These are phyloP conservation scores for Aricia agestis DNA, from an alignment of 1,140 invertebrate species.

Conservation along the genomic window DNA sequence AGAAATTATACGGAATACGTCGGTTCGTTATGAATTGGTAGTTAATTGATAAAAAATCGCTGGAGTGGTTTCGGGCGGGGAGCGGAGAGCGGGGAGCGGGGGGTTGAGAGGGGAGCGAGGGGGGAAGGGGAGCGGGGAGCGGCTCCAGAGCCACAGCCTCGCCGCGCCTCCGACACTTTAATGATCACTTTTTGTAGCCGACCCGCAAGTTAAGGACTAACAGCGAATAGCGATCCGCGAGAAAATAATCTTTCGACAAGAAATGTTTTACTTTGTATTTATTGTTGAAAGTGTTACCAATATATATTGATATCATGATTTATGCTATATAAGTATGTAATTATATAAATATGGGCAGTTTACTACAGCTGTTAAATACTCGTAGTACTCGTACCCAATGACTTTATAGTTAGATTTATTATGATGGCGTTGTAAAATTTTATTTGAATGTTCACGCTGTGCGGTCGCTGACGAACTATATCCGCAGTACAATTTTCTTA, in stretches of 20 bases:
- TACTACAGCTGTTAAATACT: too few relatives aligned
- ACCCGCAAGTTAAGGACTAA: conserved; percentile 32
- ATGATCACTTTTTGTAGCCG: conserved; percentile 68
- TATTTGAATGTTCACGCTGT: too few relatives aligned
- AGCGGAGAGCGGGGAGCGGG: conserved; percentile 31
- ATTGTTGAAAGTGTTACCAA: too few relatives aligned
- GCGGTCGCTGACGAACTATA: too few relatives aligned
- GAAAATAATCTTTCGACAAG: neutral
- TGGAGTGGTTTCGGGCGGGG: conserved; percentile 59
- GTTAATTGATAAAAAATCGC: conserved; percentile 68
- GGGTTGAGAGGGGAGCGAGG: neutral
- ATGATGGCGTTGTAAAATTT: too few relatives aligned
- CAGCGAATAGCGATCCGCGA: neutral
- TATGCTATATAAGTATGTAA: too few relatives aligned
- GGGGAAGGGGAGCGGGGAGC: neutral
- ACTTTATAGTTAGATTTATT: too few relatives aligned
- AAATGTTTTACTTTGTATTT: too few relatives aligned
- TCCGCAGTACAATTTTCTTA: too few relatives aligned
- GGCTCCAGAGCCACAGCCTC: conserved; percentile 51
- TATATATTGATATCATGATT: too few relatives aligned
- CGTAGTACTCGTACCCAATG: too few relatives aligned
- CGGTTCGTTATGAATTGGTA: conserved; percentile 65
- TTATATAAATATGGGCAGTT: too few relatives aligned
- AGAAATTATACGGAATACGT: conserved; percentile 36
- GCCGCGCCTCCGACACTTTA: conserved; percentile 66